Evolutionary conservation across 2,888 invertebrate species (phyloP).

Genomic region (Agapostemon virescens): DNA sequence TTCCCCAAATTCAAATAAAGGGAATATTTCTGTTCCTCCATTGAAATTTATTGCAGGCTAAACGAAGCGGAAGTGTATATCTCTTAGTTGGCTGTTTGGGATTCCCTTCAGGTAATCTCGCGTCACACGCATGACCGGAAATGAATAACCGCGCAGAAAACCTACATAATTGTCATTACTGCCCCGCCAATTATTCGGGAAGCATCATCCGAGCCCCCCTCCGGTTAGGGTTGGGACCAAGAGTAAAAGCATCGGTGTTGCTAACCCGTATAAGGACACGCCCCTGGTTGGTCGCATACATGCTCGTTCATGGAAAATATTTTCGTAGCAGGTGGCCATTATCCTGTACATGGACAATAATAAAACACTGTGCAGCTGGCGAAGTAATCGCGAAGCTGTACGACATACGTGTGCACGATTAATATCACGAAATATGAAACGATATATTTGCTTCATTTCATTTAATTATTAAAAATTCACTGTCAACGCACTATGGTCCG

Average conservation of each 20-base stretch:
- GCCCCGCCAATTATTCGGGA: constrained; percentile 56
- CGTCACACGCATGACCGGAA: constrained; percentile 46
- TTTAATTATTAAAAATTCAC: too few species aligned
- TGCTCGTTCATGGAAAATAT: constrained; percentile 30
- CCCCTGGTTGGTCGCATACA: constrained; percentile 48
- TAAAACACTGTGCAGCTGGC: not conserved
- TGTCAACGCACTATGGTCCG: too few species aligned
- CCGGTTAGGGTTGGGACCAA: constrained; percentile 41
- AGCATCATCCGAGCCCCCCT: constrained; percentile 40
- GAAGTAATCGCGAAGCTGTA: not conserved
- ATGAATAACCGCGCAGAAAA: constrained; percentile 49
- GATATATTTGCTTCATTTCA: too few species aligned
- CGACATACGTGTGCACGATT: not conserved
- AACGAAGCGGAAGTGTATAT: not conserved
- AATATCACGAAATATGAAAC: not conserved
- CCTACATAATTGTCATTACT: constrained; percentile 59
- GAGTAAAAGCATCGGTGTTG: constrained; percentile 46
- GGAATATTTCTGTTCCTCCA: not conserved
- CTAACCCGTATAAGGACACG: constrained; percentile 54
- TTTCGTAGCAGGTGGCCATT: constrained; percentile 39
- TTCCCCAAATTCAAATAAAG: not conserved
- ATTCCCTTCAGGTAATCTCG: constrained; percentile 34
- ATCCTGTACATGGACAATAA: not conserved
- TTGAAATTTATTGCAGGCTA: constrained; percentile 7
- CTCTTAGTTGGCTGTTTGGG: constrained; percentile 32